Base-by-base conservation (phyloP, 2,113 vertebrate genomes). In the Alouatta palliata region DNA sequence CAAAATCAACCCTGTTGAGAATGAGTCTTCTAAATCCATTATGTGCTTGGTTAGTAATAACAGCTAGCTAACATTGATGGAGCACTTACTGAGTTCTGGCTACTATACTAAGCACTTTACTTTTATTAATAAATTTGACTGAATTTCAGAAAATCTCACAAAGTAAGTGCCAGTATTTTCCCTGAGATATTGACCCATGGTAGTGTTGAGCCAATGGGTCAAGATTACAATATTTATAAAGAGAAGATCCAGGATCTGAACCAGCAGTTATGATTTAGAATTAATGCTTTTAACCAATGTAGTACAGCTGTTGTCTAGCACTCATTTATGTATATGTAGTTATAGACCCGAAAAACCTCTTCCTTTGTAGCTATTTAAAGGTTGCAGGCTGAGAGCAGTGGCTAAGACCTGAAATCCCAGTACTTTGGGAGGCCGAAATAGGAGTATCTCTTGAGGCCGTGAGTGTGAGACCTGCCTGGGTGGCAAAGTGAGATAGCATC, bases 1-100 rank as follows among this genome's bases (percentile, higher is more conserved):
- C 13, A 80, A 70, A 91, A n/a, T 87, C 9, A 52, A 23, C 13
- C 16, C 17, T 20, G 8, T 14, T 54, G 68, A 95, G 54, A 89
- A 94, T 58, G 66, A 47, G 4, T 90, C 21, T 66, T 80, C 11
- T 71, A 20, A 32, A 54, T 87, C 6, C 37, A 12, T 85, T 82
- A 71, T 47, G 77, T 96, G 77, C 58, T 47, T 83, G 75, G 49
- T 84, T 93, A 84, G 40, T 93, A 91, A 58, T 66, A 90, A 68
- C 45, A 54, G 19, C 13, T 16, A 73, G 66, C 25, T 20, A 64
- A 56, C 25, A 52, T 56, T 56, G 83, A 54, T 49, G 21, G 64
- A 88, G 43, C 12, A 20, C n/a, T 75, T 52, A 71, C 6, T 73
- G 89, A 47, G 8, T 45, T n/a, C 80, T 13, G 47, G 52, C 91